A percentile compares a stretch with the other conserved stretches of the same genome.
Evolutionary conservation across 1,140 invertebrate genomes (phyloP).

Genomic region (Bombus pyrosoma): DNA sequence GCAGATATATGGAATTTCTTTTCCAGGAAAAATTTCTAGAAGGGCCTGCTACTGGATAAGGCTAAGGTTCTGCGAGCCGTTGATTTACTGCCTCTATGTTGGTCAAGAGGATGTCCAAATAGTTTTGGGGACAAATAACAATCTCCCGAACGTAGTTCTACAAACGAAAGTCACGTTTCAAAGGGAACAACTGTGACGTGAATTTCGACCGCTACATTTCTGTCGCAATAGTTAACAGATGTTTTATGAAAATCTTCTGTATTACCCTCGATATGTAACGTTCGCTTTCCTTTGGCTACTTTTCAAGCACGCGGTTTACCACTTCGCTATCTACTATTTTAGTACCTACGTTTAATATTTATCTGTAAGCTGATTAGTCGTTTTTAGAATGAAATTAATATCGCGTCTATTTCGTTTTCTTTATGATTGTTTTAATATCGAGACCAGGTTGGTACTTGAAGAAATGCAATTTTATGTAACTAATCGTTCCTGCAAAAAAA

Average conservation of each 20-base stretch:
- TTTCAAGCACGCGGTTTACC: no score
- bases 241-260: background rate
- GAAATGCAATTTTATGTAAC: background rate
- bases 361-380: background rate
- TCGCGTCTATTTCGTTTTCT: no score
- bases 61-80: background rate
- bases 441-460: background rate
- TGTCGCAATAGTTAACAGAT: constrained; percentile 6
- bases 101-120: background rate
- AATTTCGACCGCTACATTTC: background rate
- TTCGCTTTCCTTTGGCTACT: background rate
- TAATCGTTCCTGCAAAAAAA: background rate
- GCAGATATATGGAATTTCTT: background rate
- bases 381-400: no score
- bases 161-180: constrained; percentile 21
- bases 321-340: background rate
- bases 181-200: constrained; percentile 7
- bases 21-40: constrained; percentile 5
- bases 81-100: constrained; percentile 4
- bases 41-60: constrained; percentile 6
- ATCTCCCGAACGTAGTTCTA: background rate
- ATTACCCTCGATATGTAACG: no score
- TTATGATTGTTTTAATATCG: background rate
- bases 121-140: background rate
- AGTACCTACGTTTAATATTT: background rate